Percentiles rank a stretch among this genome's conserved stretches.
These are phyloP conservation scores for Arvicanthis niloticus DNA, from an alignment of 2,113 vertebrate genomes.

Conservation along the genomic window DNA sequence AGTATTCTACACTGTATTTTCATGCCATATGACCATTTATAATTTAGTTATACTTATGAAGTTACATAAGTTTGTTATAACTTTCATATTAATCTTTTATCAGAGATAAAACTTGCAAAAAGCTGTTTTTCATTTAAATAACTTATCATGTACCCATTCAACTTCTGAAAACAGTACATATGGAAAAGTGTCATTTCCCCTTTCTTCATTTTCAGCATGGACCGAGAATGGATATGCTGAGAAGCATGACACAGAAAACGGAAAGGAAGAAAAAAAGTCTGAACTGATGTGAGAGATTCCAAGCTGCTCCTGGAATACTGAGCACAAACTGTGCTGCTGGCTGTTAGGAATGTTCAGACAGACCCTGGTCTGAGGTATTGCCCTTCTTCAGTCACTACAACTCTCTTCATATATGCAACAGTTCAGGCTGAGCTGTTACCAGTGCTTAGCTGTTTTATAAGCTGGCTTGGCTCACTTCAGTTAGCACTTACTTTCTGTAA, in stretches of 20 bases:
- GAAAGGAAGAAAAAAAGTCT: neutral
- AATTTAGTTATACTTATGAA: neutral
- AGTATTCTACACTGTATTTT: neutral
- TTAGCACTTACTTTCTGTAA: constrained; percentile 19
- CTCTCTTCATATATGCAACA: neutral
- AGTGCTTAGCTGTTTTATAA: neutral
- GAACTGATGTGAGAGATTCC: neutral
- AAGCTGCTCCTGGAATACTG: neutral
- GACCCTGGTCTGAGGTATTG: neutral
- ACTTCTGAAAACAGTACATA: neutral
- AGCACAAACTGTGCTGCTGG: neutral
- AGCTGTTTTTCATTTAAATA: neutral
- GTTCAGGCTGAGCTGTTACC: neutral
- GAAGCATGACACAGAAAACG: neutral
- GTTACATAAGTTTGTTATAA: neutral
- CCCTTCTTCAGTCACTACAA: constrained; percentile 11
- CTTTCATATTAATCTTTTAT: neutral
- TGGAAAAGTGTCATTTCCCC: constrained; percentile 30
- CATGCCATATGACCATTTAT: neutral
- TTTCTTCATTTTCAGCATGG: neutral
- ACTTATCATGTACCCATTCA: neutral
- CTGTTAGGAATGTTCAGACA: neutral
- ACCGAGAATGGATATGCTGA: neutral
- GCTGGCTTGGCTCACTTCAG: neutral
- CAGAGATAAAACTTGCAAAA: neutral